These are phyloP conservation scores for Tholera decimalis DNA, from an alignment of 2,888 invertebrate species.

Conservation along the genomic window DNA sequence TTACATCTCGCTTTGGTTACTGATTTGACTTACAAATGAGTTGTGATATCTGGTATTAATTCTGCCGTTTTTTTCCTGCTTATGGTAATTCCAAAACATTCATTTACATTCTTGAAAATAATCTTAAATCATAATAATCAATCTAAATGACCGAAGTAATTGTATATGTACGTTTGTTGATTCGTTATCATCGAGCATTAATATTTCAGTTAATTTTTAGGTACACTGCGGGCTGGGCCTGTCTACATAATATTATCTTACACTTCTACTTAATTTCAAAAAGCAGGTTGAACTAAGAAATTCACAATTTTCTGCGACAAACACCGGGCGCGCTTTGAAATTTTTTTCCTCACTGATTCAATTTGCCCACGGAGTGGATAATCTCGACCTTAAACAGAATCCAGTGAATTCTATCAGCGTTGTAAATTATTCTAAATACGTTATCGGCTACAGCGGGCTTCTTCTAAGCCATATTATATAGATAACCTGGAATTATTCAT, in stretches of 20 bases:
- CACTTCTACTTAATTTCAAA: not conserved
- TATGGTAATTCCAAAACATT: not conserved
- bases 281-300: constrained; percentile 18
- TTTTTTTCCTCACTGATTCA: constrained; percentile 47
- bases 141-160: not conserved
- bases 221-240: not conserved
- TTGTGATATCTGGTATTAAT: constrained; percentile 39
- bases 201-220: not conserved
- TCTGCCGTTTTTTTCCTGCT: constrained; percentile 17
- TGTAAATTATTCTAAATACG: constrained; percentile 68
- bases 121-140: too few relatives aligned
- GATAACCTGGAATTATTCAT: constrained; percentile 74
- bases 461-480: constrained; percentile 61
- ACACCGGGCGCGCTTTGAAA: constrained; percentile 33
- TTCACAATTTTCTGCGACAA: constrained; percentile 27
- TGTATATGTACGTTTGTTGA: not conserved
- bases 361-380: constrained; percentile 46
- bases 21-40: constrained; percentile 56
- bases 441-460: constrained; percentile 58
- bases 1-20: constrained; percentile 42
- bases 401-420: constrained; percentile 49
- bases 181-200: not conserved
- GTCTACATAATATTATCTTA: not conserved
- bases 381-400: constrained; percentile 53
- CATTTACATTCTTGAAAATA: constrained; percentile 3